Evolutionary conservation across 1,140 invertebrate species (phyloP), one percentile per base, ranked within the genome.

Genomic region (Nymphalis io): DNA sequence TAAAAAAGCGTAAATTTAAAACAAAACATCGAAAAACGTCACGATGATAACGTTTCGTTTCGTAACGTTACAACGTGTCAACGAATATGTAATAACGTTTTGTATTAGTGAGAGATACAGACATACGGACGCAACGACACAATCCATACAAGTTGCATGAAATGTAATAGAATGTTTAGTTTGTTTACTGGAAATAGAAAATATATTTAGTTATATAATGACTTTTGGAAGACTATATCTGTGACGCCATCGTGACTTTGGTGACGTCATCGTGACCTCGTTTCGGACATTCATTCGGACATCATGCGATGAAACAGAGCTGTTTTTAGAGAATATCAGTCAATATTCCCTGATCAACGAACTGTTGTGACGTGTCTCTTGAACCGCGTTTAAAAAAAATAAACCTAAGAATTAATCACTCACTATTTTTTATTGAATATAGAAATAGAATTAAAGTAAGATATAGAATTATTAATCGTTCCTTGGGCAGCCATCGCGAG

Each of bases 111-210:
- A 40, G 57, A 70, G 39, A 70, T 57, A 70, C 57, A 64, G 59
- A 70, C 68, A 76, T 78, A 83, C 80, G 76, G 77, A 82, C 70
- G 70, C 68, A 70, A 70, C 77, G 75, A 76, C 79, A 79, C 71
- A 78, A 71, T 85, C 85, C 83, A 81, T 72, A 80, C 72, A 81
- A 83, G 85, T 83, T 68, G 85, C 85, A 83, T 88, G 85, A 85
- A 88, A 86, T 76, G 76, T 76, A 74, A 77, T 78, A 84, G 60
- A 74, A 85, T 84, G 84, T 76, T 76, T 74, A 74, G 75, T 73
- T 64, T 75, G 72, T 23, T 57, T 80, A 81, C 81, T 85, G 83
- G 75, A 85, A 85, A 75, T 58, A 79, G 67, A 80, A 76, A 62
- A 76, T 72, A 64, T 72, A 78, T 69, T 74, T 70, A 66, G 67